Conservation (phyloP, 2,797 vertebrate genomes). For the Ispidina picta region DNA sequence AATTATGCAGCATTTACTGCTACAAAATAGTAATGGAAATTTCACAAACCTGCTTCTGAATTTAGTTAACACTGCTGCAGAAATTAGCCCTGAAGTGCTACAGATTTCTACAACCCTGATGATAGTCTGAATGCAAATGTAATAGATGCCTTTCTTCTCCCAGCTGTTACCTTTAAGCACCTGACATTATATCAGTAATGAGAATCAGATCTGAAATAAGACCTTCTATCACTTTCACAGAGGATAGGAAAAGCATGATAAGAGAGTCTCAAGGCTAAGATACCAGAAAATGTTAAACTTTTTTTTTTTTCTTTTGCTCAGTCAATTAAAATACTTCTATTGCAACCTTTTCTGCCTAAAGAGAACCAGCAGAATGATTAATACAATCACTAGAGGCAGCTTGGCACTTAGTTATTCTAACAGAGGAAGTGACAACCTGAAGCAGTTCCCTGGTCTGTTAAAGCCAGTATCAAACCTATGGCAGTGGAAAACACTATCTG, state of each 20-base stretch:
- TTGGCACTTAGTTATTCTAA: not conserved
- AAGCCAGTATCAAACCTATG: not conserved
- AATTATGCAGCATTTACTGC: constrained; percentile 16
- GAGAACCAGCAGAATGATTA: not conserved
- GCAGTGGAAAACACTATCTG: not conserved
- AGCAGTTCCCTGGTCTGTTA: not conserved
- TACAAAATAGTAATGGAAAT: constrained; percentile 30
- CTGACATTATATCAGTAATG: constrained; percentile 38
- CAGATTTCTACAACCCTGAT: not conserved
- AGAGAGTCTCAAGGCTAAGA: not conserved
- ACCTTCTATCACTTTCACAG: constrained; percentile 10
- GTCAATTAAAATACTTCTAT: not conserved
- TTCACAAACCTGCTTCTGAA: constrained; percentile 36
- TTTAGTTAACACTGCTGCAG: constrained; percentile 14
- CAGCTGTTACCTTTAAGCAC: constrained; percentile 30
- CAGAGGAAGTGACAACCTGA: not conserved
- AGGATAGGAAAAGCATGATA: constrained; percentile 5
- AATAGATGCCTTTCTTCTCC: constrained; percentile 27
- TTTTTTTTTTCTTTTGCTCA: constrained; percentile 12
- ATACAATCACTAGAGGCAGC: not conserved
- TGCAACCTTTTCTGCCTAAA: not conserved
- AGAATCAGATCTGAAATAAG: constrained; percentile 38
- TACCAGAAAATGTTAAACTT: not conserved
- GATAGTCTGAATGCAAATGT: constrained; percentile 43
- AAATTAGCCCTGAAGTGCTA: constrained; percentile 21